phyloP scores from a whole-genome alignment of 2,113 vertebrate species.

The Natator depressus region DNA sequence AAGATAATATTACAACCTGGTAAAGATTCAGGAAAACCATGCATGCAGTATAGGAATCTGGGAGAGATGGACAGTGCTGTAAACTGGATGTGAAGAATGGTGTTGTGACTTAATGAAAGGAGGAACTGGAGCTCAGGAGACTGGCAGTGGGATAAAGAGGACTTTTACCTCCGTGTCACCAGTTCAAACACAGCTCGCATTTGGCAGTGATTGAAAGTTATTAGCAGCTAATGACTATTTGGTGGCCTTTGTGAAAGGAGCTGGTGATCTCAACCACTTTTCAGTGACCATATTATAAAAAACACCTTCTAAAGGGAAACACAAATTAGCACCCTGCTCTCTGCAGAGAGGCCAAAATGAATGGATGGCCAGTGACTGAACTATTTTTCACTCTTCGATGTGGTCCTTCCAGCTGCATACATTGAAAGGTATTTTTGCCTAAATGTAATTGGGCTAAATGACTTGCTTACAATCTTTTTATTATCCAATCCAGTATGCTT shows the following conservation, averaged over 20 bases:
- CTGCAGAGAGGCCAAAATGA: neutral
- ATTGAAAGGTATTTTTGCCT: neutral
- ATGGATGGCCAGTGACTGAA: neutral
- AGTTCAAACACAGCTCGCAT: neutral
- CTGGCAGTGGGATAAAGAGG: neutral
- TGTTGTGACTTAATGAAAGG: neutral
- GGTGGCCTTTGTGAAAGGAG: neutral
- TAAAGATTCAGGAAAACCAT: neutral
- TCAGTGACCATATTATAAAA: neutral
- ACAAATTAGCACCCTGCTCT: neutral
- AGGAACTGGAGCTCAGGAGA: neutral
- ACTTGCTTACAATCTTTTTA: neutral
- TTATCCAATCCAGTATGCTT: neutral
- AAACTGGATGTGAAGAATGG: neutral
- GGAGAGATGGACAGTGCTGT: accelerated
- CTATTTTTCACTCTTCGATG: neutral
- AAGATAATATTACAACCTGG: neutral
- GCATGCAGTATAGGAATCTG: neutral
- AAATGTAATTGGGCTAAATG: neutral
- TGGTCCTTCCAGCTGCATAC: neutral
- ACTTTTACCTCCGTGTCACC: neutral
- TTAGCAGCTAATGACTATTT: neutral
- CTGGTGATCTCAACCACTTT: neutral
- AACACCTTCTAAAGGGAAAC: neutral
- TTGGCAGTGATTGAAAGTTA: neutral